A percentile compares a stretch with the other conserved stretches of the same genome.
Conservation (phyloP, 2,113 vertebrate species). For the Orycteropus afer region DNA sequence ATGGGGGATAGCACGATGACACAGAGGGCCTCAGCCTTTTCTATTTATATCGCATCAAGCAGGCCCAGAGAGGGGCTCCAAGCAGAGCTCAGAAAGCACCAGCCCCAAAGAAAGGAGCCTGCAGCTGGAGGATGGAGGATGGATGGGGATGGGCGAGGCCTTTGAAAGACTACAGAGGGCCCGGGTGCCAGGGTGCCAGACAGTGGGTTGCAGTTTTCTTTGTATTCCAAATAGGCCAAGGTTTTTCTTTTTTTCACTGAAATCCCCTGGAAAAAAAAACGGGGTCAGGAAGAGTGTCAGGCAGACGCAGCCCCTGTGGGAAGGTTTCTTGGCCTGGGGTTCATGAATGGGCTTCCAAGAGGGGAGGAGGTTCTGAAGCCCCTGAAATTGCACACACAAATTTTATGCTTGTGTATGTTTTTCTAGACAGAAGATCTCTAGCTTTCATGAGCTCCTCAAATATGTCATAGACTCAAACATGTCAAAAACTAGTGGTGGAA, state of each 20-base stretch:
- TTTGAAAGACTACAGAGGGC: conserved; percentile 51
- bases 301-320: neutral
- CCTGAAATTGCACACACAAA: neutral
- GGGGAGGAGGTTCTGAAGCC: neutral
- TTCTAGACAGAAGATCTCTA: neutral
- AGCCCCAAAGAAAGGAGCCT: neutral
- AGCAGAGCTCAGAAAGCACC: neutral
- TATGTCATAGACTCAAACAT: neutral
- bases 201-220: conserved; percentile 42
- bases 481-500: neutral
- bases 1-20: neutral
- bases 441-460: neutral
- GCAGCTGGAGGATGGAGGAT: accelerated
- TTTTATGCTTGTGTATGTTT: neutral
- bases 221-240: conserved; percentile 56
- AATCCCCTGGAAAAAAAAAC: conserved; percentile 51
- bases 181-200: conserved; percentile 44
- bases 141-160: neutral
- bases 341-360: neutral
- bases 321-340: neutral
- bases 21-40: neutral
- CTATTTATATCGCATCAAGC: conserved; percentile 25
- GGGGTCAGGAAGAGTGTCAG: neutral
- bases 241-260: neutral
- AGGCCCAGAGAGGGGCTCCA: neutral